Base-by-base conservation (phyloP, 1,140 invertebrate genomes). In the Anastrepha obliqua region DNA sequence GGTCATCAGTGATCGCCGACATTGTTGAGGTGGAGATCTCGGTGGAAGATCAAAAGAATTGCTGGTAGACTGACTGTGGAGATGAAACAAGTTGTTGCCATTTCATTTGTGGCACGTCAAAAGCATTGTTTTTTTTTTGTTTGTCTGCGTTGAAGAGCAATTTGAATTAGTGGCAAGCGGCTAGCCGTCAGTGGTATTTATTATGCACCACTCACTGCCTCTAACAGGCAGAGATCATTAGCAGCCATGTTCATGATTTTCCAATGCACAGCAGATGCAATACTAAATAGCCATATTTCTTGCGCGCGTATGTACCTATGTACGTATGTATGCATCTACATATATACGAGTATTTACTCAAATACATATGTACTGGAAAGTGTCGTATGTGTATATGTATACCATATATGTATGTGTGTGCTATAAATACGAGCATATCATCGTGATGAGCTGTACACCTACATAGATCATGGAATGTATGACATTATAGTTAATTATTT, bases 21-120 rank as follows among this genome's bases (percentile, higher is more conserved):
- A 81, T 81, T 81, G 74, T 81, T 81, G 47, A 81, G 74, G 74
- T 81, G 74, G 74, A 81, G 74, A 81, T 81, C 74, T 81, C 74
- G 74, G 74, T 81, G 74, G 13, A 29, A 81, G 47, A 81, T 81
- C 74, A 81, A 81, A 81, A 47, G 74, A 81, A 81, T 81, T 81
- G 20, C n/a, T 81, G 55, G 44, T 47, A 55, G 74, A 7, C 51
- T 55, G 51, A 55, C 51, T 55, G 2, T 81, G 74, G 74, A 81
- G 74, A 58, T 55, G 74, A 81, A 81, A 81, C 74, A 58, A 81
- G 74, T 81, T 81, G 74, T 51, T 81, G 74, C 74, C 74, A 81
- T 81, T 81, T 81, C 74, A 81, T 81, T 81, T 81, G 74, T 81
- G 47, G 47, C 51, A 81, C n/a, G 70, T 74, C 70, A 74, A 81